Conservation (phyloP, 2,888 invertebrate species). For the Emesis russula region DNA sequence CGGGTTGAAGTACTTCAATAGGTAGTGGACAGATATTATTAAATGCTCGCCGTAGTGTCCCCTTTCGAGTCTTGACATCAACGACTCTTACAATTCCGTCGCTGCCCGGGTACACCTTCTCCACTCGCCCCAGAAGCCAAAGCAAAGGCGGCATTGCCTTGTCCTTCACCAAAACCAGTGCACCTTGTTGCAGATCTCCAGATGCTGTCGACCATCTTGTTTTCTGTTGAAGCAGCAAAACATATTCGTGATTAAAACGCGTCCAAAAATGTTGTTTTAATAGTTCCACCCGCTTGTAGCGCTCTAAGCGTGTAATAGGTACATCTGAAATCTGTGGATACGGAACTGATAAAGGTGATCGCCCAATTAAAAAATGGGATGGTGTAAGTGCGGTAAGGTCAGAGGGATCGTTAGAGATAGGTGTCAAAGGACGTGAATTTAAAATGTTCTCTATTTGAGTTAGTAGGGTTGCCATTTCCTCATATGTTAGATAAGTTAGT, state of each 20-base stretch:
- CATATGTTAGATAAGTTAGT: slow-evolving; percentile 59
- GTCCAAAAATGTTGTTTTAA: slow-evolving; percentile 51
- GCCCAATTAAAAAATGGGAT: slow-evolving; percentile 89
- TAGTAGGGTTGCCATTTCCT: slow-evolving; percentile 55
- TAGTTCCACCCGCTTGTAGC: slow-evolving; percentile 57
- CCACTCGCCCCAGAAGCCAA: slow-evolving; percentile 64
- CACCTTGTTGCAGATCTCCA: slow-evolving; percentile 38
- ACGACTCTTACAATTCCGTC: slow-evolving; percentile 62
- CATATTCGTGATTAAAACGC: slow-evolving; percentile 24
- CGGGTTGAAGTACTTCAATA: background rate
- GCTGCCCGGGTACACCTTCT: slow-evolving; percentile 37
- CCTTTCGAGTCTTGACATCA: slow-evolving; percentile 26
- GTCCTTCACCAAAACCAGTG: slow-evolving; percentile 68
- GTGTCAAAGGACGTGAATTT: slow-evolving; percentile 87
- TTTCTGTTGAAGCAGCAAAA: slow-evolving; percentile 20
- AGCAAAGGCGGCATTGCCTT: slow-evolving; percentile 65
- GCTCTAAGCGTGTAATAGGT: slow-evolving; percentile 35
- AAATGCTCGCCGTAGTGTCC: slow-evolving; percentile 26
- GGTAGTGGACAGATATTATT: slow-evolving; percentile 34
- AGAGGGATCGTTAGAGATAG: slow-evolving; percentile 80
- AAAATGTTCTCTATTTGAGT: slow-evolving; percentile 82
- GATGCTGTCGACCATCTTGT: background rate
- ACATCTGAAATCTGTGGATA: slow-evolving; percentile 44
- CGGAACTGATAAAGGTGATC: slow-evolving; percentile 67
- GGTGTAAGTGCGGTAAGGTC: slow-evolving; percentile 87